Percentiles rank a stretch among this genome's conserved stretches.
These are phyloP conservation scores for Oscarella lobularis DNA, from an alignment of 37 sponge, comb jelly and placozoan species.

Conservation along the genomic window DNA sequence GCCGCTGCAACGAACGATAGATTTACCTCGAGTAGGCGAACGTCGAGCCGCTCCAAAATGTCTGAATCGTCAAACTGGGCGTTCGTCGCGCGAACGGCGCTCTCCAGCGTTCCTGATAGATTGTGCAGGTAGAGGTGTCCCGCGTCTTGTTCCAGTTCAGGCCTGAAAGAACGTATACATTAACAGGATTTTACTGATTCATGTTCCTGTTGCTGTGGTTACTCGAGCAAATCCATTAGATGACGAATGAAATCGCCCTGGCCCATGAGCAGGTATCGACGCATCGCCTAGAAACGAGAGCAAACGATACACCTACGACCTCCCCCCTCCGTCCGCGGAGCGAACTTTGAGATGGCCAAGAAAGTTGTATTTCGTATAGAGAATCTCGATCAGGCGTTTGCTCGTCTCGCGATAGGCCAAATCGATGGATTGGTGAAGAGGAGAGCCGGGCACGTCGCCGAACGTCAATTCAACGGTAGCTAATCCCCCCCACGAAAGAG, in stretches of 20 bases:
- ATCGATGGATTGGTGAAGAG: slow-evolving; percentile 39
- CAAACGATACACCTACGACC: too few relatives aligned
- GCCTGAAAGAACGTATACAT: slow-evolving; percentile 14
- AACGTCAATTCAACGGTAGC: slow-evolving; percentile 21
- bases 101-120: slow-evolving; percentile 69
- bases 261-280: slow-evolving; percentile 89
- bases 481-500: too few relatives aligned
- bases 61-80: slow-evolving; percentile 85
- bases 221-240: slow-evolving; percentile 91
- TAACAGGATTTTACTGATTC: not conserved
- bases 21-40: slow-evolving; percentile 61
- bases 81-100: slow-evolving; percentile 89
- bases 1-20: not conserved
- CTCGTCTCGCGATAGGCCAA: slow-evolving; percentile 74
- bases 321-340: too few relatives aligned
- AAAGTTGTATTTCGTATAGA: slow-evolving; percentile 77
- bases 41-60: slow-evolving; percentile 78
- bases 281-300: slow-evolving; percentile 57
- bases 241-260: slow-evolving; percentile 97
- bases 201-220: not conserved
- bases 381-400: slow-evolving; percentile 63
- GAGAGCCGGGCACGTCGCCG: slow-evolving; percentile 58
- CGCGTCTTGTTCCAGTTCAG: slow-evolving; percentile 66
- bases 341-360: slow-evolving; percentile 71
- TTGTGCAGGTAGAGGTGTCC: slow-evolving; percentile 66